Conservation (phyloP, 2,888 invertebrate species). For the Caradrina kadenii region DNA sequence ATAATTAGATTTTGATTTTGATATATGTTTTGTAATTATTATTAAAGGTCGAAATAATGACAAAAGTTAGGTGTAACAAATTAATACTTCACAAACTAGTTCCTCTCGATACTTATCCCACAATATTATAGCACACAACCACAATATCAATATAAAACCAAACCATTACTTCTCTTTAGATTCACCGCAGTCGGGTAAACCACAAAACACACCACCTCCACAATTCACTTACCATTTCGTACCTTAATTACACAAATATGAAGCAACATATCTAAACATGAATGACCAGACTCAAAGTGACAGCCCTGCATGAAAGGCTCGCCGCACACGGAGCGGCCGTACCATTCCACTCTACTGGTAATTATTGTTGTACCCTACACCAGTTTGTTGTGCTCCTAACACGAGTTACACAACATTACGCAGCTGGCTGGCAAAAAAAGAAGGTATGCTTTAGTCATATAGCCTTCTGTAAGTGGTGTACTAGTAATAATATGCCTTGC, state of each 20-base stretch:
- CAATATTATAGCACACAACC: no score
- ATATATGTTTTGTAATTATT: no score
- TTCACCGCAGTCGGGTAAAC: not conserved
- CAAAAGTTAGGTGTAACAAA: no score
- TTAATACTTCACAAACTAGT: no score
- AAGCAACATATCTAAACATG: slow-evolving; percentile 42
- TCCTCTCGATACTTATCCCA: no score
- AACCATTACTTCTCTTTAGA: not conserved
- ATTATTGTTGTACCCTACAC: slow-evolving; percentile 63
- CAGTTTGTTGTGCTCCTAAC: slow-evolving; percentile 43
- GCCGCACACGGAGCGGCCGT: slow-evolving; percentile 61
- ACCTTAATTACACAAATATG: slow-evolving; percentile 18
- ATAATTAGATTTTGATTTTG: no score
- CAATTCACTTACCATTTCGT: not conserved
- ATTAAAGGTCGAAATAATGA: no score
- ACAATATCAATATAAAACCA: no score
- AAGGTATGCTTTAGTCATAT: slow-evolving; percentile 41
- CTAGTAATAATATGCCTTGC: slow-evolving; percentile 22
- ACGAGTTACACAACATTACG: slow-evolving; percentile 69
- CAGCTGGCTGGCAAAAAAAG: slow-evolving; percentile 52
- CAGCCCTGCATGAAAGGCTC: slow-evolving; percentile 62
- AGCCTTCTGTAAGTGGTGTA: slow-evolving; percentile 35
- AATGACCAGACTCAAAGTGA: slow-evolving; percentile 40
- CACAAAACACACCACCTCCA: not conserved
- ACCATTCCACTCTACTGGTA: slow-evolving; percentile 65